Evolutionary conservation across 1,140 invertebrate species (phyloP).

Genomic region (Lasioglossum albipes): DNA sequence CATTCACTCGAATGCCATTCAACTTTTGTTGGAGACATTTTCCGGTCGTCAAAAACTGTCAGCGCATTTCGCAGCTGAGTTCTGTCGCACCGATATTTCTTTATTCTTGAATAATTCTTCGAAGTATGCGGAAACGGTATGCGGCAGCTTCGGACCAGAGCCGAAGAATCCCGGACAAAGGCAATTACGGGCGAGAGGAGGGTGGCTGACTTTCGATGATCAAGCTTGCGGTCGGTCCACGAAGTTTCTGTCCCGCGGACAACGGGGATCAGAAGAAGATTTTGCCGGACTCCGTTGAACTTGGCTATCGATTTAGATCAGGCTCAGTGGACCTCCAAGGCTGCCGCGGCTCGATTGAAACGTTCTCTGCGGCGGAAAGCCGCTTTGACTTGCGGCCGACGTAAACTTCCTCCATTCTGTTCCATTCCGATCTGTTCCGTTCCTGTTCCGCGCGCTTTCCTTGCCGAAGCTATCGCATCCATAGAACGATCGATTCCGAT

Average conservation of each 20-base stretch:
- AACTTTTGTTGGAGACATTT: no score
- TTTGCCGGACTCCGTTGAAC: constrained; percentile 47
- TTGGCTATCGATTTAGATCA: constrained; percentile 63
- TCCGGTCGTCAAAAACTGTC: no score
- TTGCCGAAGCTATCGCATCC: constrained; percentile 10
- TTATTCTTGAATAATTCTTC: background rate
- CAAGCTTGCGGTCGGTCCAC: background rate
- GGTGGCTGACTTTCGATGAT: constrained; percentile 12
- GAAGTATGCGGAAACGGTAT: background rate
- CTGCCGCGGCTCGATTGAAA: constrained; percentile 56
- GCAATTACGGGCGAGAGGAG: background rate
- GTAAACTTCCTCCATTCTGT: constrained; percentile 43
- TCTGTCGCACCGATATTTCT: background rate
- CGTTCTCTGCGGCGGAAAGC: constrained; percentile 43
- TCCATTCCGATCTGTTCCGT: constrained; percentile 18
- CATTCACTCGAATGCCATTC: no score
- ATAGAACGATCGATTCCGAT: background rate
- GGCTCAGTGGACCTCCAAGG: constrained; percentile 57
- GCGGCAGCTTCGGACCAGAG: background rate
- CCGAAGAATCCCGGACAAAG: constrained; percentile 17
- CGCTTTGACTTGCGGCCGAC: constrained; percentile 45
- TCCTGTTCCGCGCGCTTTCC: constrained; percentile 30
- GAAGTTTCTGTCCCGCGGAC: background rate
- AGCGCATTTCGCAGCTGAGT: no score
- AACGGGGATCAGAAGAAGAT: constrained; percentile 16